Percentiles rank a stretch among this genome's conserved stretches.
Conservation (phyloP, 2,113 vertebrate genomes). For the rat (Rattus norvegicus) region GRCr8 NC_086026.1:118110501-118111000, state of each 20-base stretch:
- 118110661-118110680: not conserved
- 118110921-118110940: not conserved
- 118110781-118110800: not conserved
- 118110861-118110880: not conserved
- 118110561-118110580: not conserved
- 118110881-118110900: not conserved
- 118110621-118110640: not conserved
- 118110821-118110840: not conserved
- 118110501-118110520: not conserved
- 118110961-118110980: not conserved
- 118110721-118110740: not conserved
- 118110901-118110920: not conserved
- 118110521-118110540: not conserved
- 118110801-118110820: not conserved
- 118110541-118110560: not conserved
- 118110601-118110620: not conserved
- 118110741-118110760: not conserved
- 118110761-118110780: not conserved
- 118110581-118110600: not conserved
- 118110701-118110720: not conserved
- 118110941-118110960: not conserved
- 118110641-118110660: not conserved
- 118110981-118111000: not conserved
- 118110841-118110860: not conserved
- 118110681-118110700: not conserved